Evolutionary conservation across 2,888 invertebrate genomes (phyloP).

Genomic region (Chrysolina americana): DNA sequence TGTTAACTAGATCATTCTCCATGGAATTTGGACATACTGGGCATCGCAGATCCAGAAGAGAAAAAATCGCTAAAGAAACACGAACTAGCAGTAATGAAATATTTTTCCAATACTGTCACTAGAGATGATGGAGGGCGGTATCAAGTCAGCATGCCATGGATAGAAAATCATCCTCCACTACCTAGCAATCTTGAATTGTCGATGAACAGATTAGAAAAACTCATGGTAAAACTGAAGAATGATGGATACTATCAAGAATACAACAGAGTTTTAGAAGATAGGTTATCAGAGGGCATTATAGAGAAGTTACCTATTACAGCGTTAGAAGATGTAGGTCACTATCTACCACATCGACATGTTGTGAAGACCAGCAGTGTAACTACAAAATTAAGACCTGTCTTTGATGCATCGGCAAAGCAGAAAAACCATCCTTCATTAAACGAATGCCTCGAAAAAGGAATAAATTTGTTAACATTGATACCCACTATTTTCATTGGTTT

Average conservation of each 20-base stretch:
- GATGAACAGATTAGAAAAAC: slow-evolving; percentile 34
- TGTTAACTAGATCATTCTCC: slow-evolving; percentile 14
- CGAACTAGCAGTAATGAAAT: slow-evolving; percentile 31
- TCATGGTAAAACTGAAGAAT: slow-evolving; percentile 33
- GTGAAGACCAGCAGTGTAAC: slow-evolving; percentile 22
- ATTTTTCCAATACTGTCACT: slow-evolving; percentile 31
- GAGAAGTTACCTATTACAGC: slow-evolving; percentile 41
- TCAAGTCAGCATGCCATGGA: slow-evolving; percentile 37
- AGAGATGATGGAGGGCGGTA: slow-evolving; percentile 36
- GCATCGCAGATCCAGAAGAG: slow-evolving; percentile 31
- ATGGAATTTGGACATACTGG: background rate
- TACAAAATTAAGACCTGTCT: slow-evolving; percentile 38
- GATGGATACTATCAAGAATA: slow-evolving; percentile 31
- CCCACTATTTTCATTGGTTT: too few relatives aligned
- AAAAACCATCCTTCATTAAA: slow-evolving; percentile 47
- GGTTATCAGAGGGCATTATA: slow-evolving; percentile 30
- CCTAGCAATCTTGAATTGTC: slow-evolving; percentile 39
- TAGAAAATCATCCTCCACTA: slow-evolving; percentile 35
- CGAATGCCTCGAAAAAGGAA: slow-evolving; percentile 42
- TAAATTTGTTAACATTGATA: slow-evolving; percentile 25
- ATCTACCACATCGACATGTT: slow-evolving; percentile 45
- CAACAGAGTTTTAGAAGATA: slow-evolving; percentile 35
- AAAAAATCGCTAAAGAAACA: slow-evolving; percentile 24
- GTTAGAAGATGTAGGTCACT: slow-evolving; percentile 28
- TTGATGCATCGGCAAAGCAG: slow-evolving; percentile 30